Percentiles rank a stretch among this genome's conserved stretches.
Evolutionary conservation across 2,888 invertebrate species (phyloP).

Genomic region (Cyaniris semiargus): DNA sequence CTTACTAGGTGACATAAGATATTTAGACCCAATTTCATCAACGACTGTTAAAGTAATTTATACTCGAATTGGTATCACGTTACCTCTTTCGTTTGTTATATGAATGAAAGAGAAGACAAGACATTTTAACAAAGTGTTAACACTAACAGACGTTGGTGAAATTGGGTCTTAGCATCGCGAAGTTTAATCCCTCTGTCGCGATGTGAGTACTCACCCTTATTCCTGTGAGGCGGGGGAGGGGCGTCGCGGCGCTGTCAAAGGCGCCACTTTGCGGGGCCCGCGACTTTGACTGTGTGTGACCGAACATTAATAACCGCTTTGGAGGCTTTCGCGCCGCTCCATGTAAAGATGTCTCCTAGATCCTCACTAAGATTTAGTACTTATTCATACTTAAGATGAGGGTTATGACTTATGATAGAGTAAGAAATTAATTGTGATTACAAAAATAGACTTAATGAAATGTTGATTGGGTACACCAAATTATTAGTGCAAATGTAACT

Average conservation of each 20-base stretch:
- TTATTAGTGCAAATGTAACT: too few species aligned
- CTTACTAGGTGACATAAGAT: too few species aligned
- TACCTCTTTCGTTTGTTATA: too few species aligned
- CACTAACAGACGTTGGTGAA: too few species aligned
- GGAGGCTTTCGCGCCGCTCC: slow-evolving; percentile 39
- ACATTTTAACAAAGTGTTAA: too few species aligned
- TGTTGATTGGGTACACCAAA: too few species aligned
- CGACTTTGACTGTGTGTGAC: slow-evolving; percentile 60
- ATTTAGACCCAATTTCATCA: too few species aligned
- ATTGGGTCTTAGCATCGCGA: neutral
- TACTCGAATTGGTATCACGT: too few species aligned
- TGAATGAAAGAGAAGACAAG: too few species aligned
- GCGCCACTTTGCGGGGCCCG: slow-evolving; percentile 70
- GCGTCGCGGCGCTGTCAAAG: slow-evolving; percentile 61
- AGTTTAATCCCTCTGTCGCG: neutral
- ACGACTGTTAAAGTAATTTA: too few species aligned
- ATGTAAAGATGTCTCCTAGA: neutral
- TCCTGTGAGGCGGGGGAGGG: slow-evolving; percentile 53
- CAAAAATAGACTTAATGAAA: too few species aligned
- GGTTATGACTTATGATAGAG: neutral
- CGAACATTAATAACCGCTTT: slow-evolving; percentile 74
- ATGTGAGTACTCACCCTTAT: neutral
- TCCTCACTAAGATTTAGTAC: neutral
- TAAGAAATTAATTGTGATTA: neutral
- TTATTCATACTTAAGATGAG: neutral